Evolutionary conservation across 92 coral and sea anemone genomes (phyloP), one percentile per base, ranked within the genome.

Genomic region (Porites cylindrica): DNA sequence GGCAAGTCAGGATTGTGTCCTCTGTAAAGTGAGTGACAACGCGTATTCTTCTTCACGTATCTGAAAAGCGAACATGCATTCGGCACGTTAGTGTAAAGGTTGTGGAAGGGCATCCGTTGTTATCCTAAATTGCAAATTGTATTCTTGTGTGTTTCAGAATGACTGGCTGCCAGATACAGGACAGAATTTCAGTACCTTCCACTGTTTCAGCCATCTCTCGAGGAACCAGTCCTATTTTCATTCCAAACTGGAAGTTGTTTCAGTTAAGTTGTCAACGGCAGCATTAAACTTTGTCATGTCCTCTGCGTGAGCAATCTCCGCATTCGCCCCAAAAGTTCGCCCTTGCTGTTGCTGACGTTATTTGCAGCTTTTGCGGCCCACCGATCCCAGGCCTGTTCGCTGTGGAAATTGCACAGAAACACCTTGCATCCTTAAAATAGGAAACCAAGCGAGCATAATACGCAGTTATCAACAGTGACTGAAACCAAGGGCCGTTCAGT

Each of bases 241-340:
- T 71, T 83, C 87, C 80, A 83, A 8, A 83, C 69, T 59, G 51
- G 21, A 61, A 67, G 66, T 26, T 83, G 29, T 38, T 60, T 72
- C 23, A 21, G 23, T 29, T 10, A 72, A 60, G 29, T 23, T 32
- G n/a, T 72, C 68, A 7, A 83, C 59, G 2, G 77, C 77, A 6
- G 8, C 4, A 6, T 9, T 51, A 23, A 47, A 72, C 29, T 47
- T 51, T 18, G 10, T 5, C 80, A 23, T 16, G n/a, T 54, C 51
- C 20, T 54, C 65, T 19, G 80, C 65, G 20, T 56, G 51, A 18
- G 80, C 80, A 19, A 58, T 76, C 58, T 58, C 8, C 51, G 66
- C 80, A 24, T 23, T 58, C 47, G 11, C 20, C 38, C 66, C 16
- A 54, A 66, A 20, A 76, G 66, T 17, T 76, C 51, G 43, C 58